phyloP scores from a whole-genome alignment of 2,888 invertebrate genomes.

The Cephus nigrinus region DNA sequence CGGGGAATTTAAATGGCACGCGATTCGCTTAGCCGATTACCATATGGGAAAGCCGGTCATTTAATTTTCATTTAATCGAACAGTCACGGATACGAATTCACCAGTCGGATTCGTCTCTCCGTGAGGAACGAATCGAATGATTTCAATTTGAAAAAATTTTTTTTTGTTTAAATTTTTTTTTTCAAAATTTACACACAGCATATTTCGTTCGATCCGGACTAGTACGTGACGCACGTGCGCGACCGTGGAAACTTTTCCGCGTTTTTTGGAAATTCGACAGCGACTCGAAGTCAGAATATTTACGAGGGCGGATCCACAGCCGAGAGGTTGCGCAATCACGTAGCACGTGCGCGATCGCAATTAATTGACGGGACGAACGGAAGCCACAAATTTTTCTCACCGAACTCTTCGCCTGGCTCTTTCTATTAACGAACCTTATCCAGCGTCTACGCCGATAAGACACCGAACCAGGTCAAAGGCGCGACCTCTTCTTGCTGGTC shows the following conservation, averaged over 20 bases:
- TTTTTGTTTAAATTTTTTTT: not conserved
- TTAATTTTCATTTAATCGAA: not conserved
- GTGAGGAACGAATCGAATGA: not conserved
- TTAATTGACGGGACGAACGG: slow-evolving; percentile 10
- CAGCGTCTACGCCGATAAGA: slow-evolving; percentile 53
- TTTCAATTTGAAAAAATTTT: not conserved
- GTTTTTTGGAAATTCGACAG: not conserved
- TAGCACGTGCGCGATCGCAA: not conserved
- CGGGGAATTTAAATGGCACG: slow-evolving; percentile 46
- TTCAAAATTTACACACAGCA: not conserved
- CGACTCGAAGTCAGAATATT: not conserved
- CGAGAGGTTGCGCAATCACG: not conserved
- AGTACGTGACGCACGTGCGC: not conserved
- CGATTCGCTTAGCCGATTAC: slow-evolving; percentile 7
- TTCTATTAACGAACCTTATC: slow-evolving; percentile 50
- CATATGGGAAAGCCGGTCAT: not conserved
- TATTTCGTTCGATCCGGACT: not conserved
- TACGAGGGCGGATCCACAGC: not conserved
- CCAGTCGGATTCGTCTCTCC: not conserved
- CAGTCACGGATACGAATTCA: not conserved
- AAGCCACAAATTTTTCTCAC: slow-evolving; percentile 23
- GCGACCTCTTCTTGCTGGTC: slow-evolving; percentile 42
- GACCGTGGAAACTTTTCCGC: not conserved
- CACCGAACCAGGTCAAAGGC: slow-evolving; percentile 60
- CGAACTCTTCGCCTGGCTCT: not conserved